These are phyloP conservation scores for Alosa alosa DNA, from an alignment of 2,113 vertebrate species.

Conservation along the genomic window DNA sequence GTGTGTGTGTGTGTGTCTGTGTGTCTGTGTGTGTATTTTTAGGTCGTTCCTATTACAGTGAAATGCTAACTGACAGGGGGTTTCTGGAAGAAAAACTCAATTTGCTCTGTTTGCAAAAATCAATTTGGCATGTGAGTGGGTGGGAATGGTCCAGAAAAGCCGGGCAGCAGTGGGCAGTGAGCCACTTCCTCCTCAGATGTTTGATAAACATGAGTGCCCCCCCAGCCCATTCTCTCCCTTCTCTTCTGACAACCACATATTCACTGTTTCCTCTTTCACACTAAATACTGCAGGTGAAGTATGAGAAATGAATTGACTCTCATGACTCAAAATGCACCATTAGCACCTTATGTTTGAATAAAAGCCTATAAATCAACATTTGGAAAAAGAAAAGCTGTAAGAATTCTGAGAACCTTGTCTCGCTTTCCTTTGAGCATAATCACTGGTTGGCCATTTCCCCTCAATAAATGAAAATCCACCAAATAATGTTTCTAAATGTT, in stretches of 20 bases:
- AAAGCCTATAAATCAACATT: background rate
- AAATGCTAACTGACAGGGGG: background rate
- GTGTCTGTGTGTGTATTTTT: background rate
- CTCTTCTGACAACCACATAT: background rate
- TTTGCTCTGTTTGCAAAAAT: constrained; percentile 26
- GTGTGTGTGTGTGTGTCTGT: background rate
- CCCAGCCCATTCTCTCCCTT: background rate
- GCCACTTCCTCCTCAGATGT: constrained; percentile 22
- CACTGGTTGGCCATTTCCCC: background rate
- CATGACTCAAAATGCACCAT: background rate
- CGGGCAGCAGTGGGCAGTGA: background rate
- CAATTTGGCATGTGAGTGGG: constrained; percentile 13
- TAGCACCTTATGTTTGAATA: background rate
- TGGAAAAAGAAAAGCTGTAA: background rate
- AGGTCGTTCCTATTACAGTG: background rate
- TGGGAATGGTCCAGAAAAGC: background rate
- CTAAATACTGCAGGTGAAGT: background rate
- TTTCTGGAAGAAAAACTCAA: background rate
- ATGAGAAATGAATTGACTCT: background rate
- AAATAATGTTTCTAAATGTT: background rate
- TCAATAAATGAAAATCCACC: background rate
- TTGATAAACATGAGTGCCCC: constrained; percentile 29
- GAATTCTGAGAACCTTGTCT: background rate
- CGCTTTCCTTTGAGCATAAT: background rate
- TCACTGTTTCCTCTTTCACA: background rate